A percentile compares a stretch with the other conserved stretches of the same genome.
These are phyloP conservation scores for Lycocerus yunnanus DNA, from an alignment of 2,888 invertebrate genomes.

Conservation along the genomic window DNA sequence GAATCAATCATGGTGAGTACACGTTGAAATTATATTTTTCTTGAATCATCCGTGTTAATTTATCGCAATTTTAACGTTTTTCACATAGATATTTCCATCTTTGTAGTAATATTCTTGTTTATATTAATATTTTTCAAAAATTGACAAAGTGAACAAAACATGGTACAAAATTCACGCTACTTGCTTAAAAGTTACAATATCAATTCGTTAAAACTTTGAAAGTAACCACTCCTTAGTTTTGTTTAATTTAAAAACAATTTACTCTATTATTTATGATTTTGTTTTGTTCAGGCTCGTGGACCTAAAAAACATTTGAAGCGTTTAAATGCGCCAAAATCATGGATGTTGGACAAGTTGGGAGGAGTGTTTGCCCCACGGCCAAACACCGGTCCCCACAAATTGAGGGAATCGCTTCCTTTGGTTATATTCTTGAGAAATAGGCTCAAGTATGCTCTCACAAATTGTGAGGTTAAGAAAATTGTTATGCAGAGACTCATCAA, in stretches of 20 bases:
- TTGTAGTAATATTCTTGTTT: background rate
- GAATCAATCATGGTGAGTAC: background rate
- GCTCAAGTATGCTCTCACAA: conserved; percentile 96
- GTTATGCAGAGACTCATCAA: conserved; percentile 97
- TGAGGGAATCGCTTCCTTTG: conserved; percentile 94
- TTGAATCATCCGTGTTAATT: background rate
- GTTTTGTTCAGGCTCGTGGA: conserved; percentile 84
- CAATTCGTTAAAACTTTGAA: too few relatives aligned
- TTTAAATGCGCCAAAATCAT: conserved; percentile 98
- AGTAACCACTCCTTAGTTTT: background rate
- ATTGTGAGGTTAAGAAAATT: conserved; percentile 96
- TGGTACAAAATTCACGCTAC: background rate
- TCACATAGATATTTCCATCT: background rate
- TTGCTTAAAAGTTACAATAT: too few relatives aligned
- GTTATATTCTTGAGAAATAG: conserved; percentile 97
- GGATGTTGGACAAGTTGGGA: conserved; percentile 99
- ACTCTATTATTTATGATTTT: background rate
- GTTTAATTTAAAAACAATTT: background rate
- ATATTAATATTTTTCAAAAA: background rate
- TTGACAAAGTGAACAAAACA: background rate
- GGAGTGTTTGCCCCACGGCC: conserved; percentile 98
- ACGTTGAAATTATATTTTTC: background rate
- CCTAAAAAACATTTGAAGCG: conserved; percentile 99
- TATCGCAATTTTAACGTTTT: background rate
- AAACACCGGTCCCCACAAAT: conserved; percentile 96